Evolutionary conservation across 1,140 invertebrate genomes (phyloP).

Genomic region (Listronotus oregonensis): DNA sequence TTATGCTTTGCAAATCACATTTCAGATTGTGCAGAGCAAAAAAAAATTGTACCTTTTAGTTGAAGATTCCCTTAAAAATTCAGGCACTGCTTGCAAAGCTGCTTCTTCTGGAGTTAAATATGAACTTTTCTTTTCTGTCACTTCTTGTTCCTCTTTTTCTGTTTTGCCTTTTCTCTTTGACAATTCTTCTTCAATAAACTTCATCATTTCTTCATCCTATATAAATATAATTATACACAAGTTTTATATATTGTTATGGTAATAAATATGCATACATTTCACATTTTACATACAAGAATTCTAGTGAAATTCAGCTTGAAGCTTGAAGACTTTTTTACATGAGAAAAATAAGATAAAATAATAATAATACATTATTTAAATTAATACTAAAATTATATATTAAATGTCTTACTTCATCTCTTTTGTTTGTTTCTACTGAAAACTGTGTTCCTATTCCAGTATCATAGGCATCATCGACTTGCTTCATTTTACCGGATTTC

Average conservation of each 20-base stretch:
- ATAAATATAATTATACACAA: too few species aligned
- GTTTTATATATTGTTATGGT: too few species aligned
- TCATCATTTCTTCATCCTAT: constrained; percentile 96
- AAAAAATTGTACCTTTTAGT: constrained; percentile 62
- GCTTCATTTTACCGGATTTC: constrained; percentile 77
- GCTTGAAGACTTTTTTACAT: too few species aligned
- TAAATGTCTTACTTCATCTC: constrained; percentile 73
- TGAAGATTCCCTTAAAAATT: constrained; percentile 82
- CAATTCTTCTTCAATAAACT: constrained; percentile 94
- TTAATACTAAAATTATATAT: too few species aligned
- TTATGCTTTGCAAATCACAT: background rate
- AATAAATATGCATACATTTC: too few species aligned
- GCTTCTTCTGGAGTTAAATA: constrained; percentile 87
- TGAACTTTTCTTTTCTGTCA: constrained; percentile 58
- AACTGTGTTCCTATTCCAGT: constrained; percentile 95
- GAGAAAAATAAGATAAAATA: too few species aligned
- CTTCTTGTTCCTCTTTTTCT: constrained; percentile 48
- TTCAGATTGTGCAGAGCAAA: background rate
- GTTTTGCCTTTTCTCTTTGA: constrained; percentile 80
- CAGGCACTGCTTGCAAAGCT: constrained; percentile 81
- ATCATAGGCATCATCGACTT: constrained; percentile 81
- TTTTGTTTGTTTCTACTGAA: constrained; percentile 96
- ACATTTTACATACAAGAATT: too few species aligned
- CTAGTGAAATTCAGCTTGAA: too few species aligned
- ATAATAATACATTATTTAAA: too few species aligned